phyloP scores from a whole-genome alignment of 2,113 vertebrate genomes.

The Fukomys damarensis region DNA sequence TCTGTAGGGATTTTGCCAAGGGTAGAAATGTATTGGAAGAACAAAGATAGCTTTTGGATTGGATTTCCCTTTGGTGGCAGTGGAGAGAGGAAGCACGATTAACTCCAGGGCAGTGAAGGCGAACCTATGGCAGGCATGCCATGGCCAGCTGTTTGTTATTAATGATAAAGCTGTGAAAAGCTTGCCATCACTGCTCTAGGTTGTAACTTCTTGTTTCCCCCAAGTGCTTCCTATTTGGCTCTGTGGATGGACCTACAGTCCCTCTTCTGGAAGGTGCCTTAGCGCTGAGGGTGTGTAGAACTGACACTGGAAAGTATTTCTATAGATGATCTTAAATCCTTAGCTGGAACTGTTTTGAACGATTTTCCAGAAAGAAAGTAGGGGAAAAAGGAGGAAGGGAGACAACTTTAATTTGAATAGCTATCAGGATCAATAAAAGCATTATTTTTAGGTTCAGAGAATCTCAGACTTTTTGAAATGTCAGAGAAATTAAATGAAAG shows the following conservation, averaged over 20 bases:
- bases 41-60: background rate
- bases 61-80: background rate
- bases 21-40: background rate
- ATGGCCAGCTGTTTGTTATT: background rate
- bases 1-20: constrained; percentile 5
- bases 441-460: constrained; percentile 25
- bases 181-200: background rate
- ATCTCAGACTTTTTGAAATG: background rate
- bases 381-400: too few species aligned
- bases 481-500: constrained; percentile 51
- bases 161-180: background rate
- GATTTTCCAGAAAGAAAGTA: background rate
- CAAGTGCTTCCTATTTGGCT: background rate
- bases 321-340: background rate
- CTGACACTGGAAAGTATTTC: background rate
- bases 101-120: background rate
- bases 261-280: background rate
- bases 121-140: background rate
- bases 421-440: constrained; percentile 20
- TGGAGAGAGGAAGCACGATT: too few species aligned
- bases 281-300: background rate
- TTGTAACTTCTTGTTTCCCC: background rate
- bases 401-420: background rate
- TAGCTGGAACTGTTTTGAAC: background rate
- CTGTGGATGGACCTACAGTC: background rate